Percentiles rank a stretch among this genome's conserved stretches.
phyloP scores from a whole-genome alignment of 2,113 vertebrate genomes.

The Sinocyclocheilus anophthalmus region DNA sequence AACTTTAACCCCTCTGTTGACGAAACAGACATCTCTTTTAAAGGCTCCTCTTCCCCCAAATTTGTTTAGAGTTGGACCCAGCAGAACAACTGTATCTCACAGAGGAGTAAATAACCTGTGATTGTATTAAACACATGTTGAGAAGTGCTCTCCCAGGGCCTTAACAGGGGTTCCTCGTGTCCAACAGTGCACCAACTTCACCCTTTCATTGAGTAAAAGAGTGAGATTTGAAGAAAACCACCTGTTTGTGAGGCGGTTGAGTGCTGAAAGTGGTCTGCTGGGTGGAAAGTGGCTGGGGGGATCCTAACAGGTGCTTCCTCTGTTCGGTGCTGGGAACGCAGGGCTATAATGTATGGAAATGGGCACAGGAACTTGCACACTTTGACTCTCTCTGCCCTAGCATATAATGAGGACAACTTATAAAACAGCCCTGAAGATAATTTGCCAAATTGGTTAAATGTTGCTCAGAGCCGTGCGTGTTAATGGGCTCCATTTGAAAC shows the following conservation, averaged over 20 bases:
- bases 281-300: constrained; percentile 69
- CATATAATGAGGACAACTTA: constrained; percentile 75
- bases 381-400: constrained; percentile 49
- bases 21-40: constrained; percentile 90
- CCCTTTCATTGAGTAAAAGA: constrained; percentile 66
- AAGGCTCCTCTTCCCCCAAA: constrained; percentile 81
- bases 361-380: constrained; percentile 58
- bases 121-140: constrained; percentile 74
- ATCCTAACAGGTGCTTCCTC: constrained; percentile 90
- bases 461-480: constrained; percentile 76
- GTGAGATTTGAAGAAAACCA: constrained; percentile 84
- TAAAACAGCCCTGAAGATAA: constrained; percentile 78
- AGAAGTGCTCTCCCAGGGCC: constrained; percentile 64
- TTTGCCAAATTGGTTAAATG: constrained; percentile 79
- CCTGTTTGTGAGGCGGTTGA: constrained; percentile 78
- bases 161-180: constrained; percentile 68
- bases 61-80: constrained; percentile 81
- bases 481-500: constrained; percentile 78
- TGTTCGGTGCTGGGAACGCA: constrained; percentile 63
- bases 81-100: constrained; percentile 78
- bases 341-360: constrained; percentile 78
- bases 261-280: constrained; percentile 73
- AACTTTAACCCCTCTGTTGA: constrained; percentile 85
- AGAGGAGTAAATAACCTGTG: constrained; percentile 83
- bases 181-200: constrained; percentile 72